Evolutionary conservation across 1,140 invertebrate species (phyloP).

Genomic region (Popillia japonica): DNA sequence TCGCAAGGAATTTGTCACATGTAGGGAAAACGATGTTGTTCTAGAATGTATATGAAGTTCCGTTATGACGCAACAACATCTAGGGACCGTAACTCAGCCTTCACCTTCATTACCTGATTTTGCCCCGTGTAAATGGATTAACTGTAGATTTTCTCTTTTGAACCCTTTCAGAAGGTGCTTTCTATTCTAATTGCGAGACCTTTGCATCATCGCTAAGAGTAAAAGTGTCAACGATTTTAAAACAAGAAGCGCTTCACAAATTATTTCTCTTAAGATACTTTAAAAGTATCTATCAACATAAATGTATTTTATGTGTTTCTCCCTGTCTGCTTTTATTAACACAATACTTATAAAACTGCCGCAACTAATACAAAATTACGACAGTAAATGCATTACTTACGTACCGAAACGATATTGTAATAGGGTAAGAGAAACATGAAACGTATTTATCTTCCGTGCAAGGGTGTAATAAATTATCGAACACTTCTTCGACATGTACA

Average conservation of each 20-base stretch:
- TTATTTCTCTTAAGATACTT: too few relatives aligned
- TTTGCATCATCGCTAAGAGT: too few relatives aligned
- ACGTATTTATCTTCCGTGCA: slow-evolving; percentile 20
- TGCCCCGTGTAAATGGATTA: background rate
- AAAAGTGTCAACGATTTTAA: too few relatives aligned
- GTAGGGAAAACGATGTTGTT: background rate
- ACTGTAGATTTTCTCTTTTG: background rate
- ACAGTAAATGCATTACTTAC: too few relatives aligned
- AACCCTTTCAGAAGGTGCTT: background rate
- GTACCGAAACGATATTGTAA: background rate
- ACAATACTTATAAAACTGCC: background rate
- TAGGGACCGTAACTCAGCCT: background rate
- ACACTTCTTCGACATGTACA: background rate
- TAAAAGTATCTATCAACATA: too few relatives aligned
- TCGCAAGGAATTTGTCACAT: background rate
- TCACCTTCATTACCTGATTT: background rate
- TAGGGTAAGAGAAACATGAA: background rate
- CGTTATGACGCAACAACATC: background rate
- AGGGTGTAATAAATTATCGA: background rate
- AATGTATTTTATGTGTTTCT: background rate
- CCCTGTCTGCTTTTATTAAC: background rate
- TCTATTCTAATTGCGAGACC: background rate
- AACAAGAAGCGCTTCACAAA: too few relatives aligned
- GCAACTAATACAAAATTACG: too few relatives aligned
- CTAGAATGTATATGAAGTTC: background rate